These are phyloP conservation scores for Melanophora roralis DNA, from an alignment of 2,888 invertebrate genomes.

Conservation along the genomic window DNA sequence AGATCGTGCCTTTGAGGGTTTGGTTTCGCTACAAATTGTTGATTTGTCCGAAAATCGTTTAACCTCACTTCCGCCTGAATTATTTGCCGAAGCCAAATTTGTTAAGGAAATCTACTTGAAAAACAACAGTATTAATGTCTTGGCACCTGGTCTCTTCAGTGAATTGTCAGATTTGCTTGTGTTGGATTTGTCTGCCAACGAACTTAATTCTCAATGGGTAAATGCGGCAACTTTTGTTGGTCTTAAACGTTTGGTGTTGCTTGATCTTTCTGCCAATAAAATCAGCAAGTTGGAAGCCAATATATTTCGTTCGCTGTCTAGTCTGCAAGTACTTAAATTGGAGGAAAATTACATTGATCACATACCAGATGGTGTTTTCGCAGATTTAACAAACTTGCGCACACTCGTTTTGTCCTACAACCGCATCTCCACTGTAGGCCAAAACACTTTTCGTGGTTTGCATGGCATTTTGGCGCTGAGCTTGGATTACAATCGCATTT, in stretches of 20 bases:
- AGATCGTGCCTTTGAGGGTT: constrained; percentile 88
- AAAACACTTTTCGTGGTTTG: constrained; percentile 89
- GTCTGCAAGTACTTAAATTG: constrained; percentile 89
- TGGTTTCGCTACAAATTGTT: constrained; percentile 88
- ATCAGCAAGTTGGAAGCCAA: constrained; percentile 89
- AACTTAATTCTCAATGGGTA: constrained; percentile 91
- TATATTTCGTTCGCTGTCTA: constrained; percentile 90
- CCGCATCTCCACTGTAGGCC: constrained; percentile 88
- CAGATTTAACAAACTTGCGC: constrained; percentile 92
- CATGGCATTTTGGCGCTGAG: constrained; percentile 90
- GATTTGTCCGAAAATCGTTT: constrained; percentile 94
- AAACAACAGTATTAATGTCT: constrained; percentile 91
- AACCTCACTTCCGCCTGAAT: constrained; percentile 89
- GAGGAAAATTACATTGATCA: constrained; percentile 90
- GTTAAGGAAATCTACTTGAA: constrained; percentile 92
- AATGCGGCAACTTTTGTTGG: constrained; percentile 91
- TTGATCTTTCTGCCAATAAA: constrained; percentile 91
- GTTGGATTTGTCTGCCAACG: constrained; percentile 90
- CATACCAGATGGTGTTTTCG: constrained; percentile 90
- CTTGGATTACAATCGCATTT: constrained; percentile 89
- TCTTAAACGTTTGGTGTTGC: constrained; percentile 89
- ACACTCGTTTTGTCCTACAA: constrained; percentile 92
- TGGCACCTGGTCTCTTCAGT: constrained; percentile 90
- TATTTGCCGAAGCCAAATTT: constrained; percentile 88
- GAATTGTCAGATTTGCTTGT: constrained; percentile 88